Evolutionary conservation across 2,797 vertebrate species (phyloP).

Genomic region (Platalea minor): DNA sequence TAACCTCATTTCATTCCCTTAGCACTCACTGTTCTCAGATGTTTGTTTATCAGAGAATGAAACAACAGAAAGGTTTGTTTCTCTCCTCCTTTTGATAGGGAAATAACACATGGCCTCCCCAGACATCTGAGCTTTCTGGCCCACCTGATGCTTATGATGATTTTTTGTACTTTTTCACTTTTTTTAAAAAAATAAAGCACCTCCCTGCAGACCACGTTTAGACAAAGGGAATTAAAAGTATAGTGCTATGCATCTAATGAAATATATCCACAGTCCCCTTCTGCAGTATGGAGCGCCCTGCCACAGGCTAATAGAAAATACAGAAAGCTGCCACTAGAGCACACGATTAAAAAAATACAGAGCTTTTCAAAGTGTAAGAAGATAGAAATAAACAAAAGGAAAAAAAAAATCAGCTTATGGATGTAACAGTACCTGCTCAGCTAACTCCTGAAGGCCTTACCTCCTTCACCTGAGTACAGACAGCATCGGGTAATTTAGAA

Average conservation of each 20-base stretch:
- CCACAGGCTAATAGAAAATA: background rate
- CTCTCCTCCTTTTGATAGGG: background rate
- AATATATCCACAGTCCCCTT: background rate
- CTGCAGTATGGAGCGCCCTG: accelerated
- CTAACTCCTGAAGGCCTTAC: background rate
- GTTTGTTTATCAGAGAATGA: background rate
- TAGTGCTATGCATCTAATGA: background rate
- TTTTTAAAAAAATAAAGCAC: background rate
- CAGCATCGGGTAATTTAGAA: background rate
- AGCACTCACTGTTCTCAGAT: background rate
- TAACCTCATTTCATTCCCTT: background rate
- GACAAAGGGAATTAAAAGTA: background rate
- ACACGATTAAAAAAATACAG: background rate
- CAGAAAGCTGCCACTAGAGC: background rate
- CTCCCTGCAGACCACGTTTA: background rate
- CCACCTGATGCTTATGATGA: background rate
- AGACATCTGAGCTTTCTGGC: background rate
- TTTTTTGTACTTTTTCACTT: background rate
- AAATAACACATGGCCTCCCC: background rate
- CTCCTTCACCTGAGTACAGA: background rate
- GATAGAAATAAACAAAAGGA: background rate
- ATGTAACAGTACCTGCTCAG: background rate
- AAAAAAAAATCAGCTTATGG: background rate
- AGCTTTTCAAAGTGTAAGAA: background rate
- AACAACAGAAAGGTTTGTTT: background rate